Conservation (phyloP, 35 echinoderm and acorn worm species). For the Ptychodera flava region DNA sequence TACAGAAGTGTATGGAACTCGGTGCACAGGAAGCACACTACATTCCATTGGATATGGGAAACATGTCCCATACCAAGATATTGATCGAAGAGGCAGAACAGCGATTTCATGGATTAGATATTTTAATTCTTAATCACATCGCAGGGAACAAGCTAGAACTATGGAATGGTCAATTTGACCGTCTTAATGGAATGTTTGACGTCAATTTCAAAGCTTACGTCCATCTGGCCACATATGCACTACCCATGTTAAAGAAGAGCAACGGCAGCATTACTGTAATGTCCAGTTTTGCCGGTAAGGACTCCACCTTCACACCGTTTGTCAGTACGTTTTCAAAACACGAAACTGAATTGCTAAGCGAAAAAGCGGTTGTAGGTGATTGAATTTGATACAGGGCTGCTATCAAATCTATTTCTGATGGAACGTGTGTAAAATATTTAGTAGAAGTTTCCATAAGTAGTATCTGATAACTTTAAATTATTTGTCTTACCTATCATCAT, state of each 20-base stretch:
- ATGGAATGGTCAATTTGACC: slow-evolving; percentile 69
- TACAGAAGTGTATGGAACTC: slow-evolving; percentile 84
- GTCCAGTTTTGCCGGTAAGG: neutral
- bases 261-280: neutral
- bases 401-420: too few species aligned
- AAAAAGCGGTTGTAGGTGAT: neutral
- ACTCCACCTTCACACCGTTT: neutral
- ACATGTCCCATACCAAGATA: slow-evolving; percentile 36
- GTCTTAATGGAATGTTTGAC: too few species aligned
- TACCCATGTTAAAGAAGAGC: slow-evolving; percentile 14
- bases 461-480: too few species aligned
- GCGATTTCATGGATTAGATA: slow-evolving; percentile 64
- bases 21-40: slow-evolving; percentile 78
- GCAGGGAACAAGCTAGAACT: slow-evolving; percentile 40
- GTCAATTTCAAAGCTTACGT: slow-evolving; percentile 85
- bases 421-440: too few species aligned
- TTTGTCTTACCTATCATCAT: too few species aligned
- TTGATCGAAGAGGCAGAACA: slow-evolving; percentile 67
- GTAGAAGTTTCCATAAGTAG: too few species aligned
- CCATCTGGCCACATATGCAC: slow-evolving; percentile 73
- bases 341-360: too few species aligned
- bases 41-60: slow-evolving; percentile 76
- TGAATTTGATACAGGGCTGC: neutral
- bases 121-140: slow-evolving; percentile 90
- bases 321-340: too few species aligned